Base-by-base conservation (phyloP, 2,113 vertebrate species). In the Mohoua ochrocephala region DNA sequence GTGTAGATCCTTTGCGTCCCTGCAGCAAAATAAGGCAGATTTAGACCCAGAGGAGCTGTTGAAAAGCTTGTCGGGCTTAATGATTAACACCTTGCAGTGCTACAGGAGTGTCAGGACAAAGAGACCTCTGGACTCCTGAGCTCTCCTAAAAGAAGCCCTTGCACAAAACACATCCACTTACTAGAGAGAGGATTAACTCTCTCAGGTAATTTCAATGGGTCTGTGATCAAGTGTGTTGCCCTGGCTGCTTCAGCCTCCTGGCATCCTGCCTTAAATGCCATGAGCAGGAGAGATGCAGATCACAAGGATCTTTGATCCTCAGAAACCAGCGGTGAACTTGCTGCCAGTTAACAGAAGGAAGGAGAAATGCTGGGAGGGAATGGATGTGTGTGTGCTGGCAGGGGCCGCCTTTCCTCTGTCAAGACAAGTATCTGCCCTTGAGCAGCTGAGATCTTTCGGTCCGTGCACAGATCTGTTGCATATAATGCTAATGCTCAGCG, bases 41-140 rank as follows among this genome's bases (percentile, higher is more conserved):
- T 73, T 49, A 83, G 41, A 63, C 37, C 28, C 39, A 57, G 53
- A 71, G 21, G 28, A 78, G 28, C 85, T 84, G 56, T 42, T 86
- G 82, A 75, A 80, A 91, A 71, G 67, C 61, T 63, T 61, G 9
- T 35, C 57, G 41, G 16, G 86, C 23, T 97, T 97, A 97, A 97
- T 96, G 57, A 97, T 97, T 97, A 97, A 97, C 82, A 64, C 68
- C 21, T 82, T 42, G 56, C 52, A 86, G 9, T 93, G 89, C 74
- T 71, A 10, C 52, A 84, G 74, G 42, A 84, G 69, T n/a, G 44
- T 64, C 60, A 84, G 69, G 54, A 78, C 61, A 94, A 80, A 73
- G 92, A 93, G 97, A 97, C 91, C 93, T 97, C 92, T 97, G 96
- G 88, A 97, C 96, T 91, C 5, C 1, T 41, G 77, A 73, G 70